Evolutionary conservation across 1,140 invertebrate genomes (phyloP), one percentile per base, ranked within the genome.

Genomic region (Cecropterus lyciades): DNA sequence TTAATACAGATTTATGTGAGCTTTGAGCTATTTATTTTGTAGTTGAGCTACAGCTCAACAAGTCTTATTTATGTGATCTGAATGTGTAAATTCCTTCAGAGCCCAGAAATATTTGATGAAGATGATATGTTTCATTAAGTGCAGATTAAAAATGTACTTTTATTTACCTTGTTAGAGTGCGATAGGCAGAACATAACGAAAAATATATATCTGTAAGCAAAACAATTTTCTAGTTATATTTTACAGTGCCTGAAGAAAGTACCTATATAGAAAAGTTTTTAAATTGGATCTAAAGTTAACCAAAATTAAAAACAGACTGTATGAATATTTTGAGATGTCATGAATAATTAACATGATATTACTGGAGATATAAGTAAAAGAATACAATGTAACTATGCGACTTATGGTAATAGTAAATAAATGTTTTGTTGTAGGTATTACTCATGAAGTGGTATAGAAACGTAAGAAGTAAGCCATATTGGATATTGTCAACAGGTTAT

Each of bases 391-490:
- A 53, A 37, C 11, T n/a, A 30, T 1, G 30, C 24, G 3, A 27
- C 3, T 30, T 30, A 13, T 51, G 9, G 14, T 10, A 5, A 11
- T n/a, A 1, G 37, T 9, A 40, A 40, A 40, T 40, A 13, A 30
- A 11, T 30, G 51, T 55, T 55, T 40, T 40, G 27, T 14, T 55
- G 7, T 52, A 49, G 46, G 46, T 48, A 48, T 17, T 48, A 51
- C 24, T 45, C 43, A 45, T 45, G 16, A 27, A 30, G n/a, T 60
- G 43, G 14, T 24, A 48, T 46, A 60, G 33, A 59, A 69, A 57
- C 24, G 69, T 71, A 60, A 63, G 67, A 63, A 73, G 82, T 78
- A 73, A 77, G 85, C 85, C 85, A 85, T 87, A 84, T 85, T 87
- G 85, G 74, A 82, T 80, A 84, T 77, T 80, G 73, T 74, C 73